phyloP scores from a whole-genome alignment of 2,888 invertebrate species.

The Cybosia mesomella region DNA sequence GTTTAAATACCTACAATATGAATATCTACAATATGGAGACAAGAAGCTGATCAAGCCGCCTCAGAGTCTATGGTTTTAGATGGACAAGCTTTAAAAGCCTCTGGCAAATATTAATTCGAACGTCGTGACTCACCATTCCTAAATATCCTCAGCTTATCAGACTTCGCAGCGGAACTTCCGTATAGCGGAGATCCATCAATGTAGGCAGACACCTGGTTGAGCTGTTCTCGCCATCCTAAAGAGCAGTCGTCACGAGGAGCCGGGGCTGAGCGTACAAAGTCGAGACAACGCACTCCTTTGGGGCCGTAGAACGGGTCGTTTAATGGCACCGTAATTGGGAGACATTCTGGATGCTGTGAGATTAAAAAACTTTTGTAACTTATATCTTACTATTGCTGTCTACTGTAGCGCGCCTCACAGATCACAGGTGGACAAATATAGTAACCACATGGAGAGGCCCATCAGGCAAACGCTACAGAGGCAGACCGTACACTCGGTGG shows the following conservation, averaged over 20 bases:
- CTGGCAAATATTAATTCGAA: background rate
- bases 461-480: no score
- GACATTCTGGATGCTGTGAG: conserved; percentile 93
- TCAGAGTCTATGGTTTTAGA: background rate
- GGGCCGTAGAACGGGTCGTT: conserved; percentile 91
- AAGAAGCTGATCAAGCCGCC: background rate
- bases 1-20: no score
- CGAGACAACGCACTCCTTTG: conserved; percentile 91
- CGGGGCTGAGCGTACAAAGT: conserved; percentile 94
- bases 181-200: conserved; percentile 94
- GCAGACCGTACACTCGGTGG: no score
- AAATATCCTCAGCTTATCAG: conserved; percentile 91
- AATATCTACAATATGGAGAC: no score
- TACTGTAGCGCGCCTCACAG: no score
- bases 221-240: conserved; percentile 94
- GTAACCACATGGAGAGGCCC: no score
- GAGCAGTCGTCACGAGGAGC: conserved; percentile 93
- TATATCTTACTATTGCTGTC: no score
- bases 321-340: conserved; percentile 91
- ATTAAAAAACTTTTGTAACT: background rate
- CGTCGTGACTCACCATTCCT: conserved; percentile 87
- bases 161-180: conserved; percentile 91
- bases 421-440: no score
- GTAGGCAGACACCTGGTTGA: conserved; percentile 93
- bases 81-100: background rate